Evolutionary conservation across 2,113 vertebrate species (phyloP), one percentile per base, ranked within the genome.

Genomic region (Indicator maculatus): DNA sequence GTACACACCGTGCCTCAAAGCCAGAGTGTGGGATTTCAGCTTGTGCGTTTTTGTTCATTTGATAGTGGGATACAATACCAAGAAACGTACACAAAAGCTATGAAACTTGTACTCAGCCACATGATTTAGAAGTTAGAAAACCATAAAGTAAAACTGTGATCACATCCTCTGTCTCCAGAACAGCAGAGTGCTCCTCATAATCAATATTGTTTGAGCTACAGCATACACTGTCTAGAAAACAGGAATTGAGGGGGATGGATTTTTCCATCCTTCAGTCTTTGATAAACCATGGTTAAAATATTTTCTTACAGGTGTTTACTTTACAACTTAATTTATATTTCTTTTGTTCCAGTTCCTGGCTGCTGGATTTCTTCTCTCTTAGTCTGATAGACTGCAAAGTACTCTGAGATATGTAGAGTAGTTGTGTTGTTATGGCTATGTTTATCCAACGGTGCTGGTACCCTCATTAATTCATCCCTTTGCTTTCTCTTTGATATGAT

Each of bases 201-300:
- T 80, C 38, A 26, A 3, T 41, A 15, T 39, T 78, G 19, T 74
- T 92, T 58, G 39, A 79, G 26, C 33, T 77, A 65, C 30, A 90
- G 27, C 21, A 31, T 59, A 26, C 36, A 44, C 5, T 1, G 1
- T 73, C n/a, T 45, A 58, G 60, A 74, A 87, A 70, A 63, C 14
- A 74, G 31, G 33, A 67, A 67, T 21, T 52, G 36, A 58, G 16
- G 9, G 36, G 39, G 30, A 53, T 73, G 20, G n/a, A 23, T 78
- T 87, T 93, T 91, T 91, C 38, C n/a, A 33, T 38, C 26, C 61
- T 83, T 93, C 50, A 36, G 33, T 58, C 36, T 83, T 53, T 60
- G 16, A 21, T 88, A 88, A 90, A 60, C 19, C 30, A 28, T 10
- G 8, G 59, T 65, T 65, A 79, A 92, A 79, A 73, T 27, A 45